Evolutionary conservation across 1,140 invertebrate species (phyloP).

Genomic region (Vanessa atalanta): DNA sequence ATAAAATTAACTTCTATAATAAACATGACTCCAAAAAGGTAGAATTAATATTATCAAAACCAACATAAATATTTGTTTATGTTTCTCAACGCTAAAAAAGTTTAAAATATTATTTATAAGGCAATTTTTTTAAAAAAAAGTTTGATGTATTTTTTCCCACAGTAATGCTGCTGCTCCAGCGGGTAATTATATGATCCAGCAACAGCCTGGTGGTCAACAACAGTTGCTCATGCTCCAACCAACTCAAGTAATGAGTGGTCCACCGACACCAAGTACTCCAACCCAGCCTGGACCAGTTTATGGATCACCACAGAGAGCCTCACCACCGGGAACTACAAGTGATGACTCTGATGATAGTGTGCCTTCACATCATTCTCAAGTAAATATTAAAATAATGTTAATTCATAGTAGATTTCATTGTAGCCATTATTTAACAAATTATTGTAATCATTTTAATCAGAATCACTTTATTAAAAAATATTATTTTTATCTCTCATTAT

Average conservation of each 20-base stretch:
- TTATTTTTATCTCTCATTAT: too few species aligned
- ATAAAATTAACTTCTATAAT: too few species aligned
- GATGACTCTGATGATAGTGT: slow-evolving; percentile 94
- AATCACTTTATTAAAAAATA: too few species aligned
- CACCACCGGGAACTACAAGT: slow-evolving; percentile 86
- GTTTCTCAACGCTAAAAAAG: too few species aligned
- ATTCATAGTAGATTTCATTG: slow-evolving; percentile 1
- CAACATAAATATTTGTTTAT: too few species aligned
- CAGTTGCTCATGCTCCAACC: slow-evolving; percentile 83
- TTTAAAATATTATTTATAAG: background rate
- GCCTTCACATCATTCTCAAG: slow-evolving; percentile 82
- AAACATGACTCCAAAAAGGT: too few species aligned
- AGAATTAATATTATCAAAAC: too few species aligned
- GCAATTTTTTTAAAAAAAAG: background rate
- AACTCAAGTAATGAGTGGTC: slow-evolving; percentile 82
- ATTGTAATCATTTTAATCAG: too few species aligned
- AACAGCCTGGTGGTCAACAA: slow-evolving; percentile 84
- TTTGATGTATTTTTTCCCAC: slow-evolving; percentile 12
- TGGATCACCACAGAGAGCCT: slow-evolving; percentile 80
- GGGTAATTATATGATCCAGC: slow-evolving; percentile 81
- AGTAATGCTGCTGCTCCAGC: slow-evolving; percentile 70
- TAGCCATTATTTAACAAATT: background rate
- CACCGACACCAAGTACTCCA: slow-evolving; percentile 80
- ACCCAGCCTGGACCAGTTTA: slow-evolving; percentile 79
- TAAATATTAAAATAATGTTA: slow-evolving; percentile 37